Percentiles rank a stretch among this genome's conserved stretches.
phyloP scores from a whole-genome alignment of 2,113 vertebrate species.

The Tricholaema leucomelas region DNA sequence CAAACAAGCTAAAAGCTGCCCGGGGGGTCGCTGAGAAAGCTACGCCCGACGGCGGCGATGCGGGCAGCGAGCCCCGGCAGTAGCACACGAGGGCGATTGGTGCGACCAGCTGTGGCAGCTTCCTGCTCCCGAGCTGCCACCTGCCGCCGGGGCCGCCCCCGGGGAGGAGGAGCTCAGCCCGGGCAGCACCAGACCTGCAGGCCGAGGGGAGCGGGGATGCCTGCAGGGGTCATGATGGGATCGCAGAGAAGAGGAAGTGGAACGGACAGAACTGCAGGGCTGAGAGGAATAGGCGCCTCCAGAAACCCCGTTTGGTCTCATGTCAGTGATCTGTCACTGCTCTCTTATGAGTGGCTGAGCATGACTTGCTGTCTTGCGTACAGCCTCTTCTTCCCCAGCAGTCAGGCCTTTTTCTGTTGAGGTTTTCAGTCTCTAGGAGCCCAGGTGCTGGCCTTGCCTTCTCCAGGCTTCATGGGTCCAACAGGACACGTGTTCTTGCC shows the following conservation, averaged over 20 bases:
- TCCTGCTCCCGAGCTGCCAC: constrained; percentile 77
- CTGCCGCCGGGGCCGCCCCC: constrained; percentile 68
- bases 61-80: not conserved
- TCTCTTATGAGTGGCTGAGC: rapidly evolving
- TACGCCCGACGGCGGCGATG: not conserved
- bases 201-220: not conserved
- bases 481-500: rapidly evolving
- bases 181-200: not conserved
- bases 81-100: not conserved
- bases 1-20: not conserved
- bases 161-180: constrained; percentile 37
- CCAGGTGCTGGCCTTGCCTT: not conserved
- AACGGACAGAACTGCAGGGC: not conserved
- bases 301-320: rapidly evolving
- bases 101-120: constrained; percentile 50
- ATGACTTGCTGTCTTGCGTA: rapidly evolving
- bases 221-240: not conserved
- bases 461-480: not conserved
- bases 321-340: rapidly evolving
- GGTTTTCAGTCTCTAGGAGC: not conserved
- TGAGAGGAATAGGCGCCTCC: not conserved
- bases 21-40: not conserved
- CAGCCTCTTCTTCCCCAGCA: not conserved
- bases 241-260: rapidly evolving
- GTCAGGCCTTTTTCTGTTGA: not conserved